Percentiles rank a stretch among this genome's conserved stretches.
Conservation (phyloP, 2,888 invertebrate species). For the Priocnemis perturbator region DNA sequence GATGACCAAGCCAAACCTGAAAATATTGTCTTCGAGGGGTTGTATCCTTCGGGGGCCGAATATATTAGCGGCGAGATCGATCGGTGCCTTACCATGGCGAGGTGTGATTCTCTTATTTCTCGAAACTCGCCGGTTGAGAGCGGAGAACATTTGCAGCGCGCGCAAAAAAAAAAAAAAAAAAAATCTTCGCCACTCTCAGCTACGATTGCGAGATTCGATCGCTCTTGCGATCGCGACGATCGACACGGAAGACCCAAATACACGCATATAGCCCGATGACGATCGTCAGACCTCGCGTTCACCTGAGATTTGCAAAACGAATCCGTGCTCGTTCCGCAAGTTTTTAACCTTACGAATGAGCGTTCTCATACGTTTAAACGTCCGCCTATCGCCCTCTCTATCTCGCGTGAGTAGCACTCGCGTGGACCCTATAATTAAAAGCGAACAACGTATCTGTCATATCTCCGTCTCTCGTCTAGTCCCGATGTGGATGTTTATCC, state of each 20-base stretch:
- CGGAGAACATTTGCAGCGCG: no score
- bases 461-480: slow-evolving; percentile 51
- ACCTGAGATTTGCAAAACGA: no score
- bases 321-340: no score
- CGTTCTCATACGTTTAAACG: no score
- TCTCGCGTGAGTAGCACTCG: slow-evolving; percentile 52
- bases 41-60: slow-evolving; percentile 53
- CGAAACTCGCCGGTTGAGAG: no score
- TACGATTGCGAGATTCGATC: no score
- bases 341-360: no score
- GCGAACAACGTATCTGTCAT: slow-evolving; percentile 56
- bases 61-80: slow-evolving; percentile 60
- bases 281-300: no score
- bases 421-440: slow-evolving; percentile 53
- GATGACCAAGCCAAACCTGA: slow-evolving; percentile 73
- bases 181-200: no score
- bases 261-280: no score
- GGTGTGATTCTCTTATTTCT: slow-evolving; percentile 50
- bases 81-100: slow-evolving; percentile 47
- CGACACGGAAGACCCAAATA: no score
- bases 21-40: slow-evolving; percentile 70
- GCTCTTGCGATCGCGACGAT: no score
- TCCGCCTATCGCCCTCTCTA: neutral
- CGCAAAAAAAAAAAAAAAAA: neutral
- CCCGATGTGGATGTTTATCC: slow-evolving; percentile 37